Evolutionary conservation across 1,140 invertebrate species (phyloP), one percentile per base, ranked within the genome.

Genomic region (Halesus radiatus): DNA sequence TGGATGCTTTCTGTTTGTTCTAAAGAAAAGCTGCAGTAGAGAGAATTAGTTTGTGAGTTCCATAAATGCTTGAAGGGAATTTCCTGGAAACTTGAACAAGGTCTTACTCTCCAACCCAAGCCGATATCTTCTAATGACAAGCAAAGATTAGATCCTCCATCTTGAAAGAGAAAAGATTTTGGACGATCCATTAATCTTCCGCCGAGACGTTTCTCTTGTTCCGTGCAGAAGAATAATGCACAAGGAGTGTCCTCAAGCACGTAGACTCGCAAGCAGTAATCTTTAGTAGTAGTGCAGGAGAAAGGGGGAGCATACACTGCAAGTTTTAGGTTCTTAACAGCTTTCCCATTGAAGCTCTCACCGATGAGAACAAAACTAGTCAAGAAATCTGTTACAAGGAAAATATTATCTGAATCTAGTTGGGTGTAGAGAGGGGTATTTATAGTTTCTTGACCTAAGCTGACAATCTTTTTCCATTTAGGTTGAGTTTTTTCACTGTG

Each of bases 341-440:
- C 94, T 84, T 90, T 90, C 60, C 90, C 91, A 84, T 89, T 91
- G 87, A 89, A 88, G 88, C 89, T 86, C 87, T 97, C 95, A 10
- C 98, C 98, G 3, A 97, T 94, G 32, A 98, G 89, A 7, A 96
- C 96, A 87, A 97, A 98, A 50, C 95, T 93, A 3, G 95, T 93
- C 66, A 98, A 90, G 84, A 94, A 93, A 86, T 98, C 97, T 1
- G 95, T 96, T 84, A 98, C 95, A 76, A 98, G 92, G 88, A 95
- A 98, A 79, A 95, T 95, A 88, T 95, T 94, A 81, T 94, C 94
- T 74, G 93, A 92, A 87, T 99, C 97, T 58, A 99, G 89, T 87
- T 99, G 97, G 29, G 95, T 95, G 86, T 98, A 99, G 53, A 98
- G 93, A 8, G 96, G 95, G 0, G 97, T 98, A 87, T 98, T 98